Evolutionary conservation across 2,888 invertebrate genomes (phyloP).

Genomic region (Acrobeloides nanus): DNA sequence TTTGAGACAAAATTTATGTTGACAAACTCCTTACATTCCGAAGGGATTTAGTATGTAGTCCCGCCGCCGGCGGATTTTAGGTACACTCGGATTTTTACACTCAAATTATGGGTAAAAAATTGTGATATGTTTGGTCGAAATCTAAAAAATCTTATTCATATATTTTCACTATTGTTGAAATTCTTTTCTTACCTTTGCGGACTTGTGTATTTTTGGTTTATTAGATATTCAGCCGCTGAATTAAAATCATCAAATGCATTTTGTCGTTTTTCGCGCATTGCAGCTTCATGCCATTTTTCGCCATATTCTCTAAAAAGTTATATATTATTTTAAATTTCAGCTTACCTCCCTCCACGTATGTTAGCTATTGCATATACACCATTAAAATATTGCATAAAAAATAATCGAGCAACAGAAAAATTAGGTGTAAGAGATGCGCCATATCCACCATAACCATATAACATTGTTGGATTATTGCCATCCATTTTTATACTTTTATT

Average conservation of each 20-base stretch:
- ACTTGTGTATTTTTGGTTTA: constrained; percentile 60
- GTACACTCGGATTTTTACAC: too few species aligned
- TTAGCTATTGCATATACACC: constrained; percentile 86
- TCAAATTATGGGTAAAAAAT: too few species aligned
- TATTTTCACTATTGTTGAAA: too few species aligned
- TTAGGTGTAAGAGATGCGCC: constrained; percentile 75
- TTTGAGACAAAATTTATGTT: too few species aligned
- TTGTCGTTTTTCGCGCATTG: constrained; percentile 82
- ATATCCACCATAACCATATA: constrained; percentile 72
- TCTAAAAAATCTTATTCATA: too few species aligned
- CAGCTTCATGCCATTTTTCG: constrained; percentile 86
- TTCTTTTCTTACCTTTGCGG: constrained; percentile 65
- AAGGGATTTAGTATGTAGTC: too few species aligned
- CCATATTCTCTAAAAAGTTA: constrained; percentile 98
- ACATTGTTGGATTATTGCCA: constrained; percentile 62
- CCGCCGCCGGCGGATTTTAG: too few species aligned
- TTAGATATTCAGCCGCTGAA: constrained; percentile 67
- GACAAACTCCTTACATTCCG: too few species aligned
- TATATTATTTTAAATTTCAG: too few species aligned
- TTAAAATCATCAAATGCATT: constrained; percentile 96
- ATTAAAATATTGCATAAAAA: constrained; percentile 79
- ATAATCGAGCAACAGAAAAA: constrained; percentile 76
- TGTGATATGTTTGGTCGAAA: too few species aligned
- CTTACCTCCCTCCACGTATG: constrained; percentile 87
- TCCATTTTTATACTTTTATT: constrained; percentile 45